Evolutionary conservation across 64 coral and sea anemone species (phyloP).

Genomic region (Pocillopora damicornis): DNA sequence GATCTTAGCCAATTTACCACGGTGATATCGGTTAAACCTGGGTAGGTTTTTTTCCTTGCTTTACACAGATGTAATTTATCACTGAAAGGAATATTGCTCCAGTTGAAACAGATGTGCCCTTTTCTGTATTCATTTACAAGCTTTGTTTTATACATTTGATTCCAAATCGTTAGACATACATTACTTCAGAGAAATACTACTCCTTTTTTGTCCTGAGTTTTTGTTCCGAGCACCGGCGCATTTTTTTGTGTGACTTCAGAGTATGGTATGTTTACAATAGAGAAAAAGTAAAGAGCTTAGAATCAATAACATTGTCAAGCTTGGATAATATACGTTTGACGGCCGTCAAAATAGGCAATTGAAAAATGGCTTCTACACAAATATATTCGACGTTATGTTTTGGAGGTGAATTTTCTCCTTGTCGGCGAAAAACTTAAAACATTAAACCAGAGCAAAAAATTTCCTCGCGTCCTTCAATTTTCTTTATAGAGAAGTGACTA

Average conservation of each 20-base stretch:
- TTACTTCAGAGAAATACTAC: slow-evolving; percentile 7
- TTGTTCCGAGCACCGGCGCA: neutral
- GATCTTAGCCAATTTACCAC: slow-evolving; percentile 9
- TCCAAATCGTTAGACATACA: neutral
- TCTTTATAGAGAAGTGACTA: neutral
- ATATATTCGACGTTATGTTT: neutral
- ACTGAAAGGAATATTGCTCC: neutral
- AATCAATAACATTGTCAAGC: neutral
- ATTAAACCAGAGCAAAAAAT: neutral
- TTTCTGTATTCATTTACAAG: neutral
- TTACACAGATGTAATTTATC: slow-evolving; percentile 32
- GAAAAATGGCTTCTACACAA: neutral
- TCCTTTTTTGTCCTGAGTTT: neutral
- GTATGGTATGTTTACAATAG: neutral
- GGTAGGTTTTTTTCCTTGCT: neutral
- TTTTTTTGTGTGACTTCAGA: neutral
- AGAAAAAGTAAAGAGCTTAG: neutral
- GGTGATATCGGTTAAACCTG: neutral
- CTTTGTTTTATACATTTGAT: slow-evolving; percentile 2
- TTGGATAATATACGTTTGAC: neutral
- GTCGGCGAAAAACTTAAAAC: neutral
- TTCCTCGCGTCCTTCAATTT: neutral
- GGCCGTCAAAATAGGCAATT: neutral
- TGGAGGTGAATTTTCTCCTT: neutral
- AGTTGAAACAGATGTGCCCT: slow-evolving; percentile 21